Evolutionary conservation across 2,797 vertebrate species (phyloP), one percentile per base, ranked within the genome.

Genomic region (Eurystomus glaucurus): DNA sequence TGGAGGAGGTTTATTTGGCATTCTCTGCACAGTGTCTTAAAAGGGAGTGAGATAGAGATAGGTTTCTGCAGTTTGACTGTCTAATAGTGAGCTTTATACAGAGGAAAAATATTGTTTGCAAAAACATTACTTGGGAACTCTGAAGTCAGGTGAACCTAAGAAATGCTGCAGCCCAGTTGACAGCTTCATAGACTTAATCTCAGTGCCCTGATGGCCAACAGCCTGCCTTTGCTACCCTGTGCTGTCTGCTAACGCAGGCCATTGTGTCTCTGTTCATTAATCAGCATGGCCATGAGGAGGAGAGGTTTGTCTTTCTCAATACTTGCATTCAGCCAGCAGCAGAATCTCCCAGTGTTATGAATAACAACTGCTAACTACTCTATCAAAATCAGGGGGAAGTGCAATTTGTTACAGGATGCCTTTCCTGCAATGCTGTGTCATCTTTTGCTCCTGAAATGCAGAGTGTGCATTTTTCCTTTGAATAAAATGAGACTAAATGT

Each of bases 401-500:
- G 31, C 35, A 12, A 8, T 68, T 86, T 2, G 1, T 33, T 61
- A n/a, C 0, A 0, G 35, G 86, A 70, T 20, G n/a, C n/a, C 23
- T 86, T 84, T 83, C 21, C 41, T 70, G 23, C 33, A 45, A 22
- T 54, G 68, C 48, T 82, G 13, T 61, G 28, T 87, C 62, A 82
- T 89, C 52, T 88, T 94, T 69, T 84, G 37, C 43, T 95, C 9
- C 57, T 72, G 58, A 92, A 96, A 64, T 55, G 69, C 65, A 51
- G 31, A 3, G 3, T 58, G 16, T 41, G 66, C 46, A 3, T 80
- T 90, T 81, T 81, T n/a, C 10, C 23, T 21, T 29, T 43, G 35
- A 20, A 52, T 48, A 82, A 88, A 77, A 55, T 21, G 12, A 51
- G 35, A 23, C 18, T 52, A 82, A 61, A 64, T 84, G 17, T 82